Conservation (phyloP, 1,140 invertebrate genomes). For the Brachionus manjavacas region DNA sequence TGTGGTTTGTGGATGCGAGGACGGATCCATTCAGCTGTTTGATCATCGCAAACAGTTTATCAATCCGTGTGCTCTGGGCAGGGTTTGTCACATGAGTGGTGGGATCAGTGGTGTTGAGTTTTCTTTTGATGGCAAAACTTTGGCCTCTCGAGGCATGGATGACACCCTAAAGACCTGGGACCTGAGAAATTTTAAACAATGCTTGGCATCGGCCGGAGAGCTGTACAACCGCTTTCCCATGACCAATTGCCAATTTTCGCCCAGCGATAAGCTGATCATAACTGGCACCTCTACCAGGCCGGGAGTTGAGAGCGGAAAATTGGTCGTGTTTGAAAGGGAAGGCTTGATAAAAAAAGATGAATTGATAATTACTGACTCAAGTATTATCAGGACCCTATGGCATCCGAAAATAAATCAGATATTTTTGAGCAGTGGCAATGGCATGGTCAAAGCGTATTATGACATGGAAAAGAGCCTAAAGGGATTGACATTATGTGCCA, state of each 20-base stretch:
- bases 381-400: slow-evolving; percentile 82
- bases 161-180: slow-evolving; percentile 94
- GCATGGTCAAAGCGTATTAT: slow-evolving; percentile 81
- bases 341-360: slow-evolving; percentile 67
- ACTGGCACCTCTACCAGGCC: slow-evolving; percentile 65
- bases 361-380: slow-evolving; percentile 57
- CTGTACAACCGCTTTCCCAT: slow-evolving; percentile 76
- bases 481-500: slow-evolving; percentile 69
- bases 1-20: slow-evolving; percentile 81
- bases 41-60: slow-evolving; percentile 73
- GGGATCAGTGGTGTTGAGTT: slow-evolving; percentile 78
- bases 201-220: slow-evolving; percentile 66
- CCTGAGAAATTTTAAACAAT: slow-evolving; percentile 73
- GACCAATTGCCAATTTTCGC: slow-evolving; percentile 88
- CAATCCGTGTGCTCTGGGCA: slow-evolving; percentile 55
- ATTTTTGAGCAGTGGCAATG: slow-evolving; percentile 84
- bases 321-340: slow-evolving; percentile 75
- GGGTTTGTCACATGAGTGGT: slow-evolving; percentile 72
- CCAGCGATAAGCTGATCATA: slow-evolving; percentile 79
- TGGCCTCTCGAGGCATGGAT: slow-evolving; percentile 78
- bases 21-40: slow-evolving; percentile 97
- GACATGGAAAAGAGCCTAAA: slow-evolving; percentile 73
- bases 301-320: slow-evolving; percentile 67
- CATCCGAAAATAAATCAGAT: slow-evolving; percentile 95
- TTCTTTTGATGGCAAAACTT: slow-evolving; percentile 75